Evolutionary conservation across 2,888 invertebrate genomes (phyloP), one percentile per base, ranked within the genome.

Genomic region (Dexiosoma caninum): DNA sequence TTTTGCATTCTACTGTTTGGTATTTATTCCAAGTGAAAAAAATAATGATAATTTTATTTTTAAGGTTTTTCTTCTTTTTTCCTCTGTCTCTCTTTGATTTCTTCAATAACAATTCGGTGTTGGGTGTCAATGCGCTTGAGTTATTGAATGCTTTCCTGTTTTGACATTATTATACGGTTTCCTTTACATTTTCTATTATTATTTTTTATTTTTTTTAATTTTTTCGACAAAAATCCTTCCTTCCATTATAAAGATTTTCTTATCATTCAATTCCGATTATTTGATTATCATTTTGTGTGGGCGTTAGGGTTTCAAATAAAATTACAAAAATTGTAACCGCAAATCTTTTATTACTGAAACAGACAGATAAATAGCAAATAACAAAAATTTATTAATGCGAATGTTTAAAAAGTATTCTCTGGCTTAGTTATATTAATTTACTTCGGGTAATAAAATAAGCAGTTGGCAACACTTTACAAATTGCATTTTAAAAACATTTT

Each of bases 81-180:
- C 53, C 10, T 14, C 37, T 32, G 30, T 30, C n/a, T 14, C 30
- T 60, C 14, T 53, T 37, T 46, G 23, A 37, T 57, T 57, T 46
- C 40, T 55, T 53, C 27, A 57, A 62, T 66, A n/a, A 21, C 32
- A 66, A 67, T 64, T 77, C 49, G 51, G 37, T 62, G 60, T 60
- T 76, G 69, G 67, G 35, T 76, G 76, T 76, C 76, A 69, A 60
- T 53, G 42, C 21, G 27, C 69, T 19, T 69, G 69, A 76, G 69
- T 53, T 76, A 76, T 76, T 76, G 67, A 69, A 69, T 53, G 69
- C 53, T 76, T 69, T 60, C 35, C 44, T 69, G 69, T 30, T 44
- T 53, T 76, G 76, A 76, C 76, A 62, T 76, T 69, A 35, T 69
- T 69, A 23, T 35, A 44, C n/a, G 14, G 32, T 49, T 35, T 2